Percentiles rank a stretch among this genome's conserved stretches.
Evolutionary conservation across 1,140 invertebrate species (phyloP).

Genomic region (Drosophila kohkoa): DNA sequence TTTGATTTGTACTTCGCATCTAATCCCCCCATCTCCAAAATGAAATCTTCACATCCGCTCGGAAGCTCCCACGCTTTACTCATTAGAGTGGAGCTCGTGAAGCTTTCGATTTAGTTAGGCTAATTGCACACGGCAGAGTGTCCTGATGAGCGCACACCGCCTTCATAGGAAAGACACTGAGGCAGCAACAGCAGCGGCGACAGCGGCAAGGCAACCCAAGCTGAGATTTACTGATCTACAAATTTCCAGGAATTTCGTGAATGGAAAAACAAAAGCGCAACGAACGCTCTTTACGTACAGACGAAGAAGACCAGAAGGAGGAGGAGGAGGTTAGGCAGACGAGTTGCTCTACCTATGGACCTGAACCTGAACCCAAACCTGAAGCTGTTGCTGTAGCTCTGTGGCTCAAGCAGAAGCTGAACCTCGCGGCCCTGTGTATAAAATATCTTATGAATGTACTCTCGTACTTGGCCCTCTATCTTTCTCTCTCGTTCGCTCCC

Average conservation of each 20-base stretch:
- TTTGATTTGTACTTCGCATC: slow-evolving; percentile 28
- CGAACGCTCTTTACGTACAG: slow-evolving; percentile 31
- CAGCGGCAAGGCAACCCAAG: slow-evolving; percentile 39
- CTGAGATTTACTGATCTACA: slow-evolving; percentile 79
- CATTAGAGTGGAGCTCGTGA: slow-evolving; percentile 23
- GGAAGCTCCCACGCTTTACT: slow-evolving; percentile 71
- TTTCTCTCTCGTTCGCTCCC: slow-evolving; percentile 11
- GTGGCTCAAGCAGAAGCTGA: slow-evolving; percentile 53
- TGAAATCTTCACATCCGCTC: slow-evolving; percentile 26
- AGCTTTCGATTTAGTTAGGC: slow-evolving; percentile 37
- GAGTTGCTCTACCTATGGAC: slow-evolving; percentile 63
- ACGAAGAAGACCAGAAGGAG: slow-evolving; percentile 5
- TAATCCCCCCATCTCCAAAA: slow-evolving; percentile 13
- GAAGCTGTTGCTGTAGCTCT: slow-evolving; percentile 51
- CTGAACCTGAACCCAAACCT: slow-evolving; percentile 59
- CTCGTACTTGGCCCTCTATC: slow-evolving; percentile 62
- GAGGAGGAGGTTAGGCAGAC: slow-evolving; percentile 31
- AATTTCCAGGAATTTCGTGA: slow-evolving; percentile 79
- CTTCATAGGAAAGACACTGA: slow-evolving; percentile 71
- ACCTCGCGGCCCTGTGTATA: slow-evolving; percentile 54
- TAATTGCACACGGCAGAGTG: slow-evolving; percentile 66
- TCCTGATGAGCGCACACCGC: slow-evolving; percentile 47
- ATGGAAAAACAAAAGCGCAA: slow-evolving; percentile 82
- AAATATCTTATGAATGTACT: slow-evolving; percentile 72
- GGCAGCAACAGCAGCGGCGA: not conserved